These are phyloP conservation scores for Harlomillsia oculata DNA, from an alignment of 1,140 invertebrate species.

Conservation along the genomic window DNA sequence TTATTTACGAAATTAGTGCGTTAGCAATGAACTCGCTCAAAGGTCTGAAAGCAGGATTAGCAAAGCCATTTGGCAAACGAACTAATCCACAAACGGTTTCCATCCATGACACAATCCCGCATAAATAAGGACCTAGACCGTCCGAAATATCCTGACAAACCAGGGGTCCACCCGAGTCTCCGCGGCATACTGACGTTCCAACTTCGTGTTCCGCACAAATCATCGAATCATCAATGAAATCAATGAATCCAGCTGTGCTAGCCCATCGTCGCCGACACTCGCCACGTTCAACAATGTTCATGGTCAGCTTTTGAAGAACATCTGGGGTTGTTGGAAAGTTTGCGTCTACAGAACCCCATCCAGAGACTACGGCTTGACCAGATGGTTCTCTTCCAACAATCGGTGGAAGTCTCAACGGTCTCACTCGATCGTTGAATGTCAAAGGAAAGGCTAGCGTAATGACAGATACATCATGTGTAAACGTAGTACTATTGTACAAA, in stretches of 20 bases:
- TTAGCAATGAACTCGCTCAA: no score
- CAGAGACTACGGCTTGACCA: background rate
- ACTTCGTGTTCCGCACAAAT: conserved; percentile 1
- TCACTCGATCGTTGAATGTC: background rate
- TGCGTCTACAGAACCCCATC: background rate
- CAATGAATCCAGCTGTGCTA: background rate
- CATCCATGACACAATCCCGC: conserved; percentile 9
- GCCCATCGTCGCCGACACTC: background rate
- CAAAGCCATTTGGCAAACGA: conserved; percentile 1
- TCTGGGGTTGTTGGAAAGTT: background rate
- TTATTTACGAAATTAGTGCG: no score
- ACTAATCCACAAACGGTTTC: conserved; percentile 1
- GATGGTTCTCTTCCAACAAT: background rate
- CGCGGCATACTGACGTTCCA: conserved; percentile 2
- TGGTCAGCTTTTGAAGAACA: conserved; percentile 2
- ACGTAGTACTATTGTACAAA: background rate
- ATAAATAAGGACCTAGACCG: background rate
- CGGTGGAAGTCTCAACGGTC: background rate
- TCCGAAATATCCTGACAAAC: conserved; percentile 2
- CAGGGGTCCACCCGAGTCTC: conserved; percentile 13
- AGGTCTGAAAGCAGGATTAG: conserved; percentile 2
- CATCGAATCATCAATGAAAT: background rate
- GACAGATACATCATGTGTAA: background rate
- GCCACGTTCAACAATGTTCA: conserved; percentile 8
- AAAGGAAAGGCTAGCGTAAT: background rate